phyloP scores from a whole-genome alignment of 1,140 invertebrate species.

The Bursaphelenchus mucronatus region DNA sequence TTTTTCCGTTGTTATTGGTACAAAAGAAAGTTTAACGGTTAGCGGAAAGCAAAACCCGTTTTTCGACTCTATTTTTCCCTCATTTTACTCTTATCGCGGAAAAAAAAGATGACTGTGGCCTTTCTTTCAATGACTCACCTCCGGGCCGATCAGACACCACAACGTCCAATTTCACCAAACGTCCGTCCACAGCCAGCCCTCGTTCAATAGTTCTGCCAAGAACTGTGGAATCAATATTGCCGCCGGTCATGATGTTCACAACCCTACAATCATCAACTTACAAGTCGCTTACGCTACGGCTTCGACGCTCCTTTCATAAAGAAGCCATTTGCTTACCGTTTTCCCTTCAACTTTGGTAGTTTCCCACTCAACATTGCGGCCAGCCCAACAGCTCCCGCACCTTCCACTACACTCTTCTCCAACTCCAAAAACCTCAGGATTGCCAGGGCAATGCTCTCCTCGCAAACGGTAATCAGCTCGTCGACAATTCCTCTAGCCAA shows the following conservation, averaged over 20 bases:
- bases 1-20: too few relatives aligned
- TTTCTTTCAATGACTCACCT: slow-evolving; percentile 75
- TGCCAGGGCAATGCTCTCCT: slow-evolving; percentile 74
- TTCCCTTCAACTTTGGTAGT: slow-evolving; percentile 76
- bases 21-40: too few relatives aligned
- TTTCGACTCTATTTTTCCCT: too few relatives aligned
- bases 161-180: slow-evolving; percentile 78
- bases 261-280: slow-evolving; percentile 66
- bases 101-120: too few relatives aligned
- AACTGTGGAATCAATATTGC: slow-evolving; percentile 87
- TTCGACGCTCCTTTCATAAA: background rate
- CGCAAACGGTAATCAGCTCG: slow-evolving; percentile 71
- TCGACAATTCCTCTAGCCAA: slow-evolving; percentile 75
- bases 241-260: slow-evolving; percentile 77
- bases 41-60: too few relatives aligned
- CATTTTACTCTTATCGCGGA: too few relatives aligned
- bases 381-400: slow-evolving; percentile 79
- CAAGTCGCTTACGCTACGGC: background rate
- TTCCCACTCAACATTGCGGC: slow-evolving; percentile 79
- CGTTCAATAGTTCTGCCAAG: slow-evolving; percentile 80
- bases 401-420: slow-evolving; percentile 84
- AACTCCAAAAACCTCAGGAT: slow-evolving; percentile 77
- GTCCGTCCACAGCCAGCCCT: slow-evolving; percentile 79
- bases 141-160: slow-evolving; percentile 76
- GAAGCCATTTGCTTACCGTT: slow-evolving; percentile 68